Evolutionary conservation across 1,140 invertebrate species (phyloP), one percentile per base, ranked within the genome.

Genomic region (Parasteatoda tepidariorum): DNA sequence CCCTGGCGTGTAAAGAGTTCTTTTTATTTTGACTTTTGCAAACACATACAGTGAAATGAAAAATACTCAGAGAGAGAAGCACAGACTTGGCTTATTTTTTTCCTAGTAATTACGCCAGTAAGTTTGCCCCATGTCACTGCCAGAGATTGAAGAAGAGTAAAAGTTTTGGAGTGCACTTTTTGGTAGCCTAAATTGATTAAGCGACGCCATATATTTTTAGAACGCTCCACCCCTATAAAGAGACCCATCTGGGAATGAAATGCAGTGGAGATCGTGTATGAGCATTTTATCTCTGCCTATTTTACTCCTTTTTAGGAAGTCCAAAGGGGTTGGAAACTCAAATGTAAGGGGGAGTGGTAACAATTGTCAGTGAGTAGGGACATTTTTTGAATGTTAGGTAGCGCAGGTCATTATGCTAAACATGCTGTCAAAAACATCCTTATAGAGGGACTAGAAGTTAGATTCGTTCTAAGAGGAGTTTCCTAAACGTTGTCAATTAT

Each of bases 161-260:
- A n/a, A 74, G 71, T 59, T 64, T 48, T n/a, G 28, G 38, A 15
- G 33, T 48, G 34, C 30, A 48, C n/a, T 2, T 64, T 71, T 71
- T n/a, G n/a, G 55, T 28, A 59, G 54, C 9, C 55, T 74, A 74
- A 74, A 74, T 74, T 74, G 71, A 74, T 74, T 74, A 74, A 74
- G 55, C 33, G n/a, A 55, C 28, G 22, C 34, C 22, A 74, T 74
- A 41, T 71, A 71, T 71, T 55, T 57, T 38, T 34, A 48, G 6
- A 22, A 2, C 55, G 24, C 13, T 22, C 66, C 66, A 38, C 66
- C 66, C 64, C 64, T n/a, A 13, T 15, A 11, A 11, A 31, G 7
- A 41, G 6, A 34, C 33, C 33, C 66, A 68, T 68, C 33, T 68
- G 66, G 66, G 66, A 38, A 68, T 68, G 66, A 68, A 68, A 38